phyloP scores from a whole-genome alignment of 2,888 invertebrate species.

The Hypomecis atomaria region DNA sequence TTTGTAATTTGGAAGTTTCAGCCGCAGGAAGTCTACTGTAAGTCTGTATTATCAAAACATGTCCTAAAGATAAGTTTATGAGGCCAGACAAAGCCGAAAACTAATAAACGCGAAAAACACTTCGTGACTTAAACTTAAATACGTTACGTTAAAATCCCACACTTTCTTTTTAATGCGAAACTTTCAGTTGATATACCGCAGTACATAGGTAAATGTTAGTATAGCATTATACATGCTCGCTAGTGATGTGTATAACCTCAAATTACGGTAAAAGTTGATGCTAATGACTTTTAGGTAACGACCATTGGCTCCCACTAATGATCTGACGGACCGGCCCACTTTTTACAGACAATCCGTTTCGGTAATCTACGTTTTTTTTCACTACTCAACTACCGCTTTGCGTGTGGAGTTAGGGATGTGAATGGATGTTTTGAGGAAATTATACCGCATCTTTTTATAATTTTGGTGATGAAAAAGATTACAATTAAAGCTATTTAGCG shows the following conservation, averaged over 20 bases:
- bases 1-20: too few species aligned
- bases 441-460: constrained; percentile 11
- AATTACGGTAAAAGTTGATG: constrained; percentile 81
- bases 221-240: constrained; percentile 35
- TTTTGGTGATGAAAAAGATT: neutral
- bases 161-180: constrained; percentile 16
- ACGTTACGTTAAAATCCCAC: neutral
- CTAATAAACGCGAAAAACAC: too few species aligned
- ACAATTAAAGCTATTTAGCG: neutral
- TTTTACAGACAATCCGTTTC: constrained; percentile 77
- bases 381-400: constrained; percentile 65
- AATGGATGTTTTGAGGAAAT: constrained; percentile 10
- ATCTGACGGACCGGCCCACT: constrained; percentile 76
- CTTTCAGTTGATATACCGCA: constrained; percentile 1
- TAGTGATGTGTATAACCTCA: constrained; percentile 62
- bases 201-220: constrained; percentile 34
- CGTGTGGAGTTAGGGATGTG: constrained; percentile 51
- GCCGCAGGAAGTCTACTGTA: too few species aligned
- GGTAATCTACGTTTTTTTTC: constrained; percentile 69
- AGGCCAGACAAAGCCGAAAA: too few species aligned
- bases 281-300: constrained; percentile 84
- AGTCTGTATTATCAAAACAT: too few species aligned
- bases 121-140: neutral
- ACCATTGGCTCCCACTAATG: constrained; percentile 82
- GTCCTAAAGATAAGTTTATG: too few species aligned